Base-by-base conservation (phyloP, 1,140 invertebrate genomes). In the Galleria mellonella region DNA sequence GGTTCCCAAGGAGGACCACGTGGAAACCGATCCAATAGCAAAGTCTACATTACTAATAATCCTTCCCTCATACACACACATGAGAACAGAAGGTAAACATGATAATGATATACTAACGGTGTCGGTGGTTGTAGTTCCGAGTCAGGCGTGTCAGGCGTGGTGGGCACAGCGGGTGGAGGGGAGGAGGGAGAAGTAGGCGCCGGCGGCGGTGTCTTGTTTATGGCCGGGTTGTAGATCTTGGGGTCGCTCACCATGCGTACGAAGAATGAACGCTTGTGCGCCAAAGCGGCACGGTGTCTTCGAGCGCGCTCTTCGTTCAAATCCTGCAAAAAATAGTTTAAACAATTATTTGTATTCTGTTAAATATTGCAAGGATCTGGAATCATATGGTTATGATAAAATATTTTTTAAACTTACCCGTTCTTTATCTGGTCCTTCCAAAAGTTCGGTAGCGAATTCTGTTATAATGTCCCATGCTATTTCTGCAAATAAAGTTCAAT, bases 211-310 rank as follows among this genome's bases (percentile, higher is more conserved):
- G 90, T 88, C 77, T 92, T 93, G 61, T 91, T 91, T 55, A 94
- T 94, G 45, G 93, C 94, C 10, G 94, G 95, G 84, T 97, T 96
- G 87, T 97, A 97, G 48, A 98, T 95, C 72, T 98, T 98, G 0
- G 97, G 97, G 88, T 99, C 97, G 52, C 93, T 94, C 23, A 96
- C 97, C 97, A 99, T 98, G 10, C 96, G 92, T 37, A 98, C 96
- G 83, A 98, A 98, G 87, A 98, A 96, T 14, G 95, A 97, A 17
- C 97, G 89, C 78, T 97, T 96, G 83, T 97, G 94, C 5, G 94
- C 93, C 55, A 97, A 79, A 9, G 93, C 94, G 32, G 94, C 91
- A 47, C 81, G 74, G 46, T 75, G 51, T 31, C 72, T 78, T 9
- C 72, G 72, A 12, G 78, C 60, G 8, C 76, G 67, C 40, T 77